Evolutionary conservation across 1,140 invertebrate genomes (phyloP).

Genomic region (Hylaeus anthracinus): DNA sequence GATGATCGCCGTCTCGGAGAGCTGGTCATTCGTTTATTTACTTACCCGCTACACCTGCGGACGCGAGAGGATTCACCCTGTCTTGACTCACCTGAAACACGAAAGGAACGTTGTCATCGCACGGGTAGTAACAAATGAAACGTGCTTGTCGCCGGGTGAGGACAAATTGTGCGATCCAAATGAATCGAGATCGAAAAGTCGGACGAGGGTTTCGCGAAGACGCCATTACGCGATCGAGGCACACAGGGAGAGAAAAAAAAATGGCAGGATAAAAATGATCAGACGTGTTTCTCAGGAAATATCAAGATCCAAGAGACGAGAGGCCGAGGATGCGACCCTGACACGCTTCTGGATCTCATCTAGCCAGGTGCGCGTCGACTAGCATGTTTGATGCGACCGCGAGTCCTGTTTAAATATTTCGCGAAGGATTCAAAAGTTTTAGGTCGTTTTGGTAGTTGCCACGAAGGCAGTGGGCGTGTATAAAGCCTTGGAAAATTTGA

Average conservation of each 20-base stretch:
- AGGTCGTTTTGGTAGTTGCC: too few species aligned
- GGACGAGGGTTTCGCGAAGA: too few species aligned
- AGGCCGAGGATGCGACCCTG: slow-evolving; percentile 34
- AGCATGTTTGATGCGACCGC: too few species aligned
- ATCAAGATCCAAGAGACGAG: slow-evolving; percentile 25
- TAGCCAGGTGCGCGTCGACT: not conserved
- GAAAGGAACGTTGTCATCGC: not conserved
- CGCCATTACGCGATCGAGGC: not conserved
- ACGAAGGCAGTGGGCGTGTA: too few species aligned
- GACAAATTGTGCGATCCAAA: not conserved
- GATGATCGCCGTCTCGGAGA: too few species aligned
- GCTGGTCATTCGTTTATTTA: too few species aligned
- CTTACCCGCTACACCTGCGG: not conserved
- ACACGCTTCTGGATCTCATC: slow-evolving; percentile 37
- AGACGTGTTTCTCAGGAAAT: slow-evolving; percentile 5
- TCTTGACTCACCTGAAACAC: slow-evolving; percentile 9
- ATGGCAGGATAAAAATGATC: not conserved
- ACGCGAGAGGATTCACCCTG: too few species aligned
- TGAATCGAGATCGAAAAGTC: too few species aligned
- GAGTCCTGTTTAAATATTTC: too few species aligned
- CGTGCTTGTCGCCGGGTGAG: too few species aligned
- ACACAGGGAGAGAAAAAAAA: slow-evolving; percentile 8
- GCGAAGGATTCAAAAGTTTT: too few species aligned
- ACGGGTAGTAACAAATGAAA: not conserved
- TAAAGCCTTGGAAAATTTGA: too few species aligned